These are phyloP conservation scores for Epizoanthus scotinus DNA, from an alignment of 92 coral and sea anemone species.

Conservation along the genomic window DNA sequence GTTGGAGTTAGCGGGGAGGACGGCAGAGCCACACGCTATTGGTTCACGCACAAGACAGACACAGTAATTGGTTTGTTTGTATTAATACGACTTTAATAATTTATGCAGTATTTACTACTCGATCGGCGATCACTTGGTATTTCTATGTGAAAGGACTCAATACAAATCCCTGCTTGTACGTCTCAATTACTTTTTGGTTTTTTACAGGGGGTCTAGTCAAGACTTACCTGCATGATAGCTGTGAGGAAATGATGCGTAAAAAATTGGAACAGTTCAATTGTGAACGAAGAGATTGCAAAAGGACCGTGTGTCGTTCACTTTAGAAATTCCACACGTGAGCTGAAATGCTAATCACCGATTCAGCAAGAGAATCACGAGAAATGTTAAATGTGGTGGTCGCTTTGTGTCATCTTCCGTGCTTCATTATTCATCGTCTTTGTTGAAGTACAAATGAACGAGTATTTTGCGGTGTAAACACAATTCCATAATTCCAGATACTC, in stretches of 20 bases:
- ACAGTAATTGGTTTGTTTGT: constrained; percentile 79
- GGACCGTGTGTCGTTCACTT: not conserved
- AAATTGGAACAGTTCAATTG: no score
- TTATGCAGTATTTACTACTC: constrained; percentile 80
- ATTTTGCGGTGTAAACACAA: not conserved
- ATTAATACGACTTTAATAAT: constrained; percentile 70
- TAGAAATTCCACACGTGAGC: constrained; percentile 53
- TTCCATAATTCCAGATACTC: not conserved
- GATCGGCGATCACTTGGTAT: constrained; percentile 37
- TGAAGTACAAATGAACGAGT: not conserved
- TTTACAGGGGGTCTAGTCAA: not conserved
- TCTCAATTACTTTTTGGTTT: constrained; percentile 10
- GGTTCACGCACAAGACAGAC: constrained; percentile 68
- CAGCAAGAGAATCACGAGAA: constrained; percentile 32
- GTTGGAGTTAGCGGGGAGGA: constrained; percentile 60
- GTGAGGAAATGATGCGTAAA: no score
- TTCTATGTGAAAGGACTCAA: constrained; percentile 46
- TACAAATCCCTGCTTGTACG: constrained; percentile 25
- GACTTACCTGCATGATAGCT: not conserved
- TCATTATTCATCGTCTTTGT: not conserved
- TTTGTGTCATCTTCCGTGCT: constrained; percentile 7
- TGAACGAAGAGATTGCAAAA: not conserved
- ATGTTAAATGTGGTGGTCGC: not conserved
- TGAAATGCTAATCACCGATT: constrained; percentile 55
- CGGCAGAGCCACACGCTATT: constrained; percentile 50